Evolutionary conservation across 2,113 vertebrate species (phyloP).

Genomic region (Litocranius walleri): DNA sequence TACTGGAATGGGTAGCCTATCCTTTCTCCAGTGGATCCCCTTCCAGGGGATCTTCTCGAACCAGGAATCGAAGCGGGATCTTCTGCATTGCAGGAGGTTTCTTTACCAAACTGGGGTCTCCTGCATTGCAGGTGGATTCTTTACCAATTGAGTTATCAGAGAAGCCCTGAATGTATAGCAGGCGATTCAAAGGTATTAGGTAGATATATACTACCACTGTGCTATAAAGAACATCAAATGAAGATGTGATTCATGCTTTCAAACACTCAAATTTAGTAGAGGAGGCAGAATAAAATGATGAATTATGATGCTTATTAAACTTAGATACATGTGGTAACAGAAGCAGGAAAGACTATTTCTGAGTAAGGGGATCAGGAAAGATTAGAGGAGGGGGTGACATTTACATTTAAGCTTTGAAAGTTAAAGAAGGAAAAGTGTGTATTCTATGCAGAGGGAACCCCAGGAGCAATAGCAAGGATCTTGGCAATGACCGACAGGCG

Average conservation of each 20-base stretch:
- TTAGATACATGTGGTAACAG: background rate
- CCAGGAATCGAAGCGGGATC: background rate
- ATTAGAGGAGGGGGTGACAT: background rate
- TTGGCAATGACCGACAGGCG: background rate
- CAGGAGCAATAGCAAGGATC: background rate
- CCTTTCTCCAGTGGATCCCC: background rate
- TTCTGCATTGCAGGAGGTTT: background rate
- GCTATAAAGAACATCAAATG: background rate
- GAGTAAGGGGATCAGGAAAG: background rate
- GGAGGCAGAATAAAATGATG: background rate
- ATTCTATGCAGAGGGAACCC: background rate
- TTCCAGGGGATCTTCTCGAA: background rate
- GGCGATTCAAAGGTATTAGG: background rate
- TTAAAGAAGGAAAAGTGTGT: background rate
- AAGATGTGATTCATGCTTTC: background rate
- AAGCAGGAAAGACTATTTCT: background rate
- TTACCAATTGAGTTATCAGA: background rate
- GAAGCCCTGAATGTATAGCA: background rate
- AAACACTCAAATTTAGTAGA: background rate
- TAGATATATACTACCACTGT: background rate
- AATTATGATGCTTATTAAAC: background rate
- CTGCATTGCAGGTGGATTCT: background rate
- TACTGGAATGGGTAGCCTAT: background rate
- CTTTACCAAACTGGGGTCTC: background rate
- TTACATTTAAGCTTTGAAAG: background rate